These are phyloP conservation scores for Mesorhabditis belari DNA, from an alignment of 2,888 invertebrate genomes.

Conservation along the genomic window DNA sequence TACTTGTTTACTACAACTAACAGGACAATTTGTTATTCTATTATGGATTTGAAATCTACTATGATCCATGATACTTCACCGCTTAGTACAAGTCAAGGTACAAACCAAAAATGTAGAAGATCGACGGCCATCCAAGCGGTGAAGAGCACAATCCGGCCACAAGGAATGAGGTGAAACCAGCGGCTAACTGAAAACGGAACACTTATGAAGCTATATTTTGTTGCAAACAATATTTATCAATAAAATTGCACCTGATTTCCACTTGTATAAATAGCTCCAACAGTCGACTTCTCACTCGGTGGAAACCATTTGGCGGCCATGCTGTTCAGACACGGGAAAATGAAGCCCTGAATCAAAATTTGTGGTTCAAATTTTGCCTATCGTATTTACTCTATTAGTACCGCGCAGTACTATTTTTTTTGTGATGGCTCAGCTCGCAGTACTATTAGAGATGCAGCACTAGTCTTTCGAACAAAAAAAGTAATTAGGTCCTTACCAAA, in stretches of 20 bases:
- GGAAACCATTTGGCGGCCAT: constrained; percentile 35
- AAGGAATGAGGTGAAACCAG: constrained; percentile 21
- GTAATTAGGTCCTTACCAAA: too few species aligned
- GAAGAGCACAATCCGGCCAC: constrained; percentile 22
- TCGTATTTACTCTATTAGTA: too few species aligned
- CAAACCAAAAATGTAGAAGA: constrained; percentile 38
- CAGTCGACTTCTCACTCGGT: constrained; percentile 28
- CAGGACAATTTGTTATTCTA: not conserved
- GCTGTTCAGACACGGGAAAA: constrained; percentile 27
- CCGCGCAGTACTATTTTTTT: too few species aligned
- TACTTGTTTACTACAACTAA: not conserved
- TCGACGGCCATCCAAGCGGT: constrained; percentile 35
- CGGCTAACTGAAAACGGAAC: constrained; percentile 13
- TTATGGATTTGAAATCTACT: not conserved
- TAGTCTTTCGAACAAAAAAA: too few species aligned
- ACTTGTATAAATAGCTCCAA: constrained; percentile 40
- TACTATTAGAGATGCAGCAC: not conserved
- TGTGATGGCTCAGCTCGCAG: not conserved
- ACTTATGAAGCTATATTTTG: not conserved
- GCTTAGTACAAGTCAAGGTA: not conserved
- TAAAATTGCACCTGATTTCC: constrained; percentile 30
- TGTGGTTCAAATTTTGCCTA: too few species aligned
- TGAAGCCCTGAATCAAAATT: constrained; percentile 26
- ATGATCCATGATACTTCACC: not conserved
- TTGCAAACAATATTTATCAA: too few species aligned